Conservation (phyloP, 2,888 invertebrate genomes). For the Nephrotoma flavescens region DNA sequence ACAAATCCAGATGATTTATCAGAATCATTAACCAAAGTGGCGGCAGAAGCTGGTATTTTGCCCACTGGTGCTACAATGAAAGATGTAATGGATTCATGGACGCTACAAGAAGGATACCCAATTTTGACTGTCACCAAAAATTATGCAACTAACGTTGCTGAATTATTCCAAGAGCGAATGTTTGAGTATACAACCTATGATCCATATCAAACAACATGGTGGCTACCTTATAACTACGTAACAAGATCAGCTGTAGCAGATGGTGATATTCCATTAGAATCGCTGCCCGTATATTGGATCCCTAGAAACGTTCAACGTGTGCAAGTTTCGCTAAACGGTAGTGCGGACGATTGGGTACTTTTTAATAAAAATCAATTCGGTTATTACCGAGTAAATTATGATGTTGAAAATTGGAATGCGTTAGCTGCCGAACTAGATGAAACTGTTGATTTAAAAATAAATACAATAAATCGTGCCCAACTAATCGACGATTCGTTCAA, state of each 20-base stretch:
- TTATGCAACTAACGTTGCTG: constrained; percentile 25
- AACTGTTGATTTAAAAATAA: background rate
- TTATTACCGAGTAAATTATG: constrained; percentile 55
- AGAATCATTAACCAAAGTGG: constrained; percentile 20
- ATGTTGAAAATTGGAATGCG: constrained; percentile 46
- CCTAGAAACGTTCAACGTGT: background rate
- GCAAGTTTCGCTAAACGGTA: background rate
- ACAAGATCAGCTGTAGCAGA: background rate
- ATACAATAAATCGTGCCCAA: constrained; percentile 57
- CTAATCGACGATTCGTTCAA: constrained; percentile 67
- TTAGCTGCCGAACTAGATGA: background rate
- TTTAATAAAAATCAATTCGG: constrained; percentile 28
- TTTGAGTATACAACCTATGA: background rate
- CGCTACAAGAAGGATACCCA: constrained; percentile 43
- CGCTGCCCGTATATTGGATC: constrained; percentile 4
- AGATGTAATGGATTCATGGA: constrained; percentile 44
- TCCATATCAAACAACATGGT: background rate
- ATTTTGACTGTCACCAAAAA: constrained; percentile 35
- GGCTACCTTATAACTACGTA: background rate
- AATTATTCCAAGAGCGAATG: background rate
- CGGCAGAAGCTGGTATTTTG: constrained; percentile 26
- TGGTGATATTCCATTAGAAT: background rate
- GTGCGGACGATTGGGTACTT: constrained; percentile 23
- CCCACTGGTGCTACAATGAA: constrained; percentile 42
- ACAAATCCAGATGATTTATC: constrained; percentile 29